A percentile compares a stretch with the other conserved stretches of the same genome.
Evolutionary conservation across 2,888 invertebrate species (phyloP).

Genomic region (Calameuta filiformis): DNA sequence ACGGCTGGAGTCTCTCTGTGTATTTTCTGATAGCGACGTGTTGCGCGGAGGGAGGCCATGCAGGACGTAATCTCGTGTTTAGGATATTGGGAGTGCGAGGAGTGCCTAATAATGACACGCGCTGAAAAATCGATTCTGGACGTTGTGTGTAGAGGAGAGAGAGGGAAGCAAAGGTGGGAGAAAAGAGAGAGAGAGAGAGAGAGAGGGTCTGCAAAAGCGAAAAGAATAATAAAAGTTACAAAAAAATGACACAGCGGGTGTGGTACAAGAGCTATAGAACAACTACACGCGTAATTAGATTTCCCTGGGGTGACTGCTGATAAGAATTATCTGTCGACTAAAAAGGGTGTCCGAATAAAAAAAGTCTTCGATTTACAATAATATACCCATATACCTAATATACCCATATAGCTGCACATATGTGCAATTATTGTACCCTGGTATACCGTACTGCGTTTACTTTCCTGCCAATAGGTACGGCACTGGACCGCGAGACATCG

Average conservation of each 20-base stretch:
- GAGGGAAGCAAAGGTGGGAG: no score
- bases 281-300: not conserved
- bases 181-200: not conserved
- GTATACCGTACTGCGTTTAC: not conserved
- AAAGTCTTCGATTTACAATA: not conserved
- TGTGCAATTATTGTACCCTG: no score
- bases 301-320: not conserved
- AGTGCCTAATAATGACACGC: not conserved
- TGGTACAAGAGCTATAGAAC: not conserved
- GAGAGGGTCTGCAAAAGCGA: not conserved
- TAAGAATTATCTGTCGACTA: not conserved
- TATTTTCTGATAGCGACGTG: not conserved
- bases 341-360: not conserved
- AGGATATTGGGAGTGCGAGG: not conserved
- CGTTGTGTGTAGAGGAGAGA: no score
- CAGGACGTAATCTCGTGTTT: not conserved
- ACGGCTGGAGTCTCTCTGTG: not conserved
- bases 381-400: not conserved
- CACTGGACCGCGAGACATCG: not conserved
- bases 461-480: not conserved
- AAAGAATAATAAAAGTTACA: not conserved
- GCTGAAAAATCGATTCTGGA: not conserved
- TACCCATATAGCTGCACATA: no score
- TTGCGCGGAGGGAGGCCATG: no score
- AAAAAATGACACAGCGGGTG: not conserved